These are phyloP conservation scores for Meleagris gallopavo DNA, from an alignment of 2,113 vertebrate species.

Conservation along the genomic window DNA sequence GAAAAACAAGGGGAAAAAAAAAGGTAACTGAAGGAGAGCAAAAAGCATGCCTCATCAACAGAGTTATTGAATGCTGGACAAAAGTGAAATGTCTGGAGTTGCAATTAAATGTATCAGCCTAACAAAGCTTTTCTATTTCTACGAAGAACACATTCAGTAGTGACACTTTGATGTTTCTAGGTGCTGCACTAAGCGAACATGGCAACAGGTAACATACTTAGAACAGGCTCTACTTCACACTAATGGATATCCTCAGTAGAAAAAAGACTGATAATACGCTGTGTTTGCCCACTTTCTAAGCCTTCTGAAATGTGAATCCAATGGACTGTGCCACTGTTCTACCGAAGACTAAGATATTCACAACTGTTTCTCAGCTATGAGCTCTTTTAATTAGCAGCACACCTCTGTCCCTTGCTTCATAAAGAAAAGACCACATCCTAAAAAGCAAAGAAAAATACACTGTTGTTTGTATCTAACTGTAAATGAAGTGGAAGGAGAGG, in stretches of 20 bases:
- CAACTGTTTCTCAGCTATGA: background rate
- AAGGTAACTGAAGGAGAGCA: conserved; percentile 10
- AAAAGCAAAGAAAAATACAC: background rate
- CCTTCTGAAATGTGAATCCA: background rate
- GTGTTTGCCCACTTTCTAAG: background rate
- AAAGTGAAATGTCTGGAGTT: conserved; percentile 10
- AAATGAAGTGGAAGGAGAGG: background rate
- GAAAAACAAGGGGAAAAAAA: accelerated
- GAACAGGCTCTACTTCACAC: background rate
- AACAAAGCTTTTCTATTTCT: conserved; percentile 1
- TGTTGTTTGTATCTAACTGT: background rate
- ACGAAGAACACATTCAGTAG: background rate
- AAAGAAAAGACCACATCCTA: background rate
- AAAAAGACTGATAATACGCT: background rate
- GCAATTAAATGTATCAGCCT: conserved; percentile 16
- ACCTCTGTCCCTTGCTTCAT: background rate
- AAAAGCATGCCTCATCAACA: background rate
- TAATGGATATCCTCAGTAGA: background rate
- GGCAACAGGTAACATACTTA: background rate
- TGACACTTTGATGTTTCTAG: background rate
- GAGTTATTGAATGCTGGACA: background rate
- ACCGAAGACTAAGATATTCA: conserved; percentile 1
- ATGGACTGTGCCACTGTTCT: background rate
- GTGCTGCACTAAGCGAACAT: background rate
- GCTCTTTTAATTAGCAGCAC: background rate